Conservation (phyloP, 2,797 vertebrate species). For the Coranthus polyacanthus region DNA sequence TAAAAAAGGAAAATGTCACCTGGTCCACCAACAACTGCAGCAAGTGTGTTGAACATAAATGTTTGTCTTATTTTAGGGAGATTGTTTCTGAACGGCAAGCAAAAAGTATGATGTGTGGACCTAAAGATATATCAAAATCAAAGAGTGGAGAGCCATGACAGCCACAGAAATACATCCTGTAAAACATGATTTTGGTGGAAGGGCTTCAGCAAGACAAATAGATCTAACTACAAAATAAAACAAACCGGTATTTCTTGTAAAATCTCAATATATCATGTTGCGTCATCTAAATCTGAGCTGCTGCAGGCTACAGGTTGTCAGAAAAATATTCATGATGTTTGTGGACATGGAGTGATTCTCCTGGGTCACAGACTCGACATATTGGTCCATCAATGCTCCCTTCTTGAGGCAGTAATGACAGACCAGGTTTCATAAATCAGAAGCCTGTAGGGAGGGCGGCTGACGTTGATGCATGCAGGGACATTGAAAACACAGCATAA, state of each 20-base stretch:
- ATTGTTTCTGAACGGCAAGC: conserved; percentile 1
- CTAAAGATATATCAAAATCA: conserved; percentile 8
- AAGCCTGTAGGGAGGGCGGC: conserved; percentile 50
- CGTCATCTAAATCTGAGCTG: conserved; percentile 40
- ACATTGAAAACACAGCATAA: conserved; percentile 59
- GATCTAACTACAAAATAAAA: conserved; percentile 32
- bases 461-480: conserved; percentile 74
- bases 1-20: conserved; percentile 2
- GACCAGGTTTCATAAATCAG: conserved; percentile 79
- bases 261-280: conserved; percentile 43
- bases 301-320: conserved; percentile 65
- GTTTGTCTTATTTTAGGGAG: background rate
- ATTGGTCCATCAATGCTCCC: conserved; percentile 74
- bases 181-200: conserved; percentile 14
- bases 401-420: conserved; percentile 76
- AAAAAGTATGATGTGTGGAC: background rate
- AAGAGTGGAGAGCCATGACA: conserved; percentile 5
- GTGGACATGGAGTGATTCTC: conserved; percentile 63
- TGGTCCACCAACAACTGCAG: background rate
- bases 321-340: conserved; percentile 72
- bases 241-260: conserved; percentile 26
- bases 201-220: conserved; percentile 15
- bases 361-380: conserved; percentile 64
- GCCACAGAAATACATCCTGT: conserved; percentile 14
- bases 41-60: conserved; percentile 1